Percentiles rank a stretch among this genome's conserved stretches.
These are phyloP conservation scores for Mactra quadrangularis DNA, from an alignment of 1,140 invertebrate genomes.

Conservation along the genomic window DNA sequence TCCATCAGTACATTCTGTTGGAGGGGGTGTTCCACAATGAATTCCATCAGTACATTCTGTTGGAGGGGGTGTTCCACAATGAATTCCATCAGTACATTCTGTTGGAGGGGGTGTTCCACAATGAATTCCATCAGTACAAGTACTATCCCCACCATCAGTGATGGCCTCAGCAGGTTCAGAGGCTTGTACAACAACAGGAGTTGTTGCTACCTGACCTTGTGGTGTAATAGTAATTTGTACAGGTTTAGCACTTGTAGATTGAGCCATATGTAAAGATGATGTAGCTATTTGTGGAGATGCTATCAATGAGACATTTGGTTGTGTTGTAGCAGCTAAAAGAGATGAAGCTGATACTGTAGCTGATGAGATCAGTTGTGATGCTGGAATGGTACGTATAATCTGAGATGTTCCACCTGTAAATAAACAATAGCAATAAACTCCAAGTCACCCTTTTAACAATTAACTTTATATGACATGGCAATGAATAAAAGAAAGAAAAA, in stretches of 20 bases:
- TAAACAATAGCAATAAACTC: neutral
- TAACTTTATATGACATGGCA: no score
- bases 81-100: constrained; percentile 61
- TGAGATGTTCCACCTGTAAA: constrained; percentile 52
- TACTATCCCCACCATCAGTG: constrained; percentile 40
- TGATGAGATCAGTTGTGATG: constrained; percentile 62
- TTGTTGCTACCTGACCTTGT: constrained; percentile 62
- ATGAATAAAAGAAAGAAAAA: no score
- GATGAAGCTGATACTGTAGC: constrained; percentile 63
- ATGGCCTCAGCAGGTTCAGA: constrained; percentile 26
- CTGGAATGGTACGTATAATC: constrained; percentile 67
- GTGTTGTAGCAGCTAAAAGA: constrained; percentile 66
- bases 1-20: constrained; percentile 65
- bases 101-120: constrained; percentile 57
- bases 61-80: constrained; percentile 62
- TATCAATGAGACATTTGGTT: constrained; percentile 69
- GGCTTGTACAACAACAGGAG: constrained; percentile 50
- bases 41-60: constrained; percentile 57
- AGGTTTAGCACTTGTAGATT: constrained; percentile 60
- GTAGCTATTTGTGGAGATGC: constrained; percentile 20
- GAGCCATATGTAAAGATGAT: constrained; percentile 1
- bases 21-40: constrained; percentile 61
- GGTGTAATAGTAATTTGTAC: constrained; percentile 77
- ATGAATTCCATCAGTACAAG: constrained; percentile 53
- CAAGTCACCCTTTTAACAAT: no score